A percentile compares a stretch with the other conserved stretches of the same genome.
Conservation (phyloP, 2,113 vertebrate genomes). For the Peromyscus maniculatus region DNA sequence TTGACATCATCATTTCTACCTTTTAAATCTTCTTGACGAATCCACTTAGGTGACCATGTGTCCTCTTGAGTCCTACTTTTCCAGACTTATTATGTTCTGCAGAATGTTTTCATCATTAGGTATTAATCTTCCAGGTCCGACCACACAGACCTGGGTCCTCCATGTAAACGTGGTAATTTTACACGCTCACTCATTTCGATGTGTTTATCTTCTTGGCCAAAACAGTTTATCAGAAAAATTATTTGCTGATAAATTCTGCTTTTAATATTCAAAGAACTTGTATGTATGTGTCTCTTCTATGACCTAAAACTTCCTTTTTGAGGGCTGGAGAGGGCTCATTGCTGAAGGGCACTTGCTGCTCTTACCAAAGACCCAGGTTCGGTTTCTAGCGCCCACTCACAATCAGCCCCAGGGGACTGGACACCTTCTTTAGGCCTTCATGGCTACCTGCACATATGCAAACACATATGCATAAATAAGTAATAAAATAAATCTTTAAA, state of each 20-base stretch:
- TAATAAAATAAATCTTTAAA: neutral
- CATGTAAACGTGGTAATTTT: neutral
- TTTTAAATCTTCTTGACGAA: neutral
- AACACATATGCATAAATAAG: neutral
- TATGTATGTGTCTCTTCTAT: constrained; percentile 4
- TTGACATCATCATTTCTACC: neutral
- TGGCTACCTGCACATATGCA: neutral
- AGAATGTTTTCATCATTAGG: neutral
- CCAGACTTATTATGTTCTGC: constrained; percentile 4
- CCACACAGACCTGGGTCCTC: neutral
- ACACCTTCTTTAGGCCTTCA: neutral
- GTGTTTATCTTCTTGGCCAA: constrained; percentile 52
- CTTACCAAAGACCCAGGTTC: neutral
- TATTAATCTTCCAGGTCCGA: constrained; percentile 7
- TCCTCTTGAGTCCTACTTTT: neutral
- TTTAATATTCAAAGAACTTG: constrained; percentile 60
- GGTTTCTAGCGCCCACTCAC: neutral
- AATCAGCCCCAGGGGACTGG: neutral
- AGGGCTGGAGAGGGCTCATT: neutral
- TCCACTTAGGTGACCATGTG: neutral
- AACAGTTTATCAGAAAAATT: constrained; percentile 56
- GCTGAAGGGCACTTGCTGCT: neutral
- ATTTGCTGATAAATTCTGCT: constrained; percentile 51
- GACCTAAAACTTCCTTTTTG: constrained; percentile 34
- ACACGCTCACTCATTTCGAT: neutral